Evolutionary conservation across 2,888 invertebrate species (phyloP).

Genomic region (Trachelus stipa): DNA sequence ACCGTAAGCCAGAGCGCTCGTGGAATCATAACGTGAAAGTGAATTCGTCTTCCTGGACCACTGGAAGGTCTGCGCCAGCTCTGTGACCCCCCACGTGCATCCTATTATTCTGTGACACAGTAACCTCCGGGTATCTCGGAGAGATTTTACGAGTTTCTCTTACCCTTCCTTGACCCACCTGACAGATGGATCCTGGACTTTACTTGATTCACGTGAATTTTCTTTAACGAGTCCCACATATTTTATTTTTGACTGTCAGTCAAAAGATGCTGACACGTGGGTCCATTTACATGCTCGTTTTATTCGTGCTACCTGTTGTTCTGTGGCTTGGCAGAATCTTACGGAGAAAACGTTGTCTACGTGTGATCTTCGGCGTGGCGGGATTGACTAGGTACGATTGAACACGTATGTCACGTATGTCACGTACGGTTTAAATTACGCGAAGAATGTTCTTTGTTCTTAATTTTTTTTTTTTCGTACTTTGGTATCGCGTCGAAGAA

Average conservation of each 20-base stretch:
- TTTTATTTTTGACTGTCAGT: not conserved
- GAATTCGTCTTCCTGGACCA: not conserved
- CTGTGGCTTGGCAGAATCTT: slow-evolving; percentile 38
- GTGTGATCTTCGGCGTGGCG: slow-evolving; percentile 25
- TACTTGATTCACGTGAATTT: not conserved
- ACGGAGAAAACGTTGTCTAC: slow-evolving; percentile 29
- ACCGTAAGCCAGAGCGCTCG: slow-evolving; percentile 6
- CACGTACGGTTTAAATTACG: not conserved
- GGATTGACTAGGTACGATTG: slow-evolving; percentile 38
- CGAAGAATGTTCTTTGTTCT: not conserved
- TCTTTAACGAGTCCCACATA: slow-evolving; percentile 17
- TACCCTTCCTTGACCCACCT: not conserved
- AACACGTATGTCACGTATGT: not conserved
- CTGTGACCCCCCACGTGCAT: slow-evolving; percentile 38
- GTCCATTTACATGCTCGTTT: slow-evolving; percentile 32
- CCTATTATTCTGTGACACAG: slow-evolving; percentile 45
- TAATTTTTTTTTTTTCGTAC: not conserved
- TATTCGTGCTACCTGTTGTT: slow-evolving; percentile 41
- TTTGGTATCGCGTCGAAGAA: not conserved
- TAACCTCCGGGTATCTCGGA: slow-evolving; percentile 32
- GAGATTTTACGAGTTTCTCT: not conserved
- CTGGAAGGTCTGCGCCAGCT: not conserved
- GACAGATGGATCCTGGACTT: not conserved
- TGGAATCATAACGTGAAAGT: not conserved
- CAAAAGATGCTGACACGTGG: slow-evolving; percentile 35